Evolutionary conservation across 2,888 invertebrate genomes (phyloP), one percentile per base, ranked within the genome.

Genomic region (Agriopis marginaria): DNA sequence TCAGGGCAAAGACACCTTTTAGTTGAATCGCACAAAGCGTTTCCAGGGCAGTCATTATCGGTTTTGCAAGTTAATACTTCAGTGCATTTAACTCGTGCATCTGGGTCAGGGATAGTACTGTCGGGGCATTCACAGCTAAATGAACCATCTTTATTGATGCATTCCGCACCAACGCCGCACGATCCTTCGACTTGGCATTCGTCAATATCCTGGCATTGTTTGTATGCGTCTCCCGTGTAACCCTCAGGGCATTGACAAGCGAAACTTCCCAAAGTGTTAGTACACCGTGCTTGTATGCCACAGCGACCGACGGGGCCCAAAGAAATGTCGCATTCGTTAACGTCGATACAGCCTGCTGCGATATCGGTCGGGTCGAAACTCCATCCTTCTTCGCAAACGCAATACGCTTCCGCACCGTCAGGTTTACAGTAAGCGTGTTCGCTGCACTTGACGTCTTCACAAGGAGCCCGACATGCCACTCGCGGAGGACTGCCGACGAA

Each of bases 301-400:
- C 98, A 98, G 76, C 97, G 95, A 62, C 98, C 98, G 59, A 96
- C 97, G 0, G 97, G 96, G 42, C 97, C 97, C 74, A 97, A 95
- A 32, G 96, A 90, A 63, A 95, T 89, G 82, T 98, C 97, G 85
- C 99, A 99, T 92, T 99, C 99, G 86, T 99, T 96, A 75, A 99
- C 96, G 90, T 99, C 99, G 70, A 98, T 95, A 85, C 98, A 98
- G 69, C 98, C 98, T 55, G 98, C 98, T 7, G 97, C 96, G 75
- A 98, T 97, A 82, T 98, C 97, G 66, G 95, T 96, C 0, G 98
- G 98, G 89, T 98, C 97, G 84, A 97, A 98, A 0, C 98, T 98
- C 98, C 98, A 98, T 0, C 98, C 98, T 70, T 98, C 97, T 85
- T 98, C 98, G 84, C 98, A 98, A 59, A 98, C 97, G 81, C 98